Percentiles rank a stretch among this genome's conserved stretches.
phyloP scores from a whole-genome alignment of 2,113 vertebrate genomes.

The Neodon shergylaensis region DNA sequence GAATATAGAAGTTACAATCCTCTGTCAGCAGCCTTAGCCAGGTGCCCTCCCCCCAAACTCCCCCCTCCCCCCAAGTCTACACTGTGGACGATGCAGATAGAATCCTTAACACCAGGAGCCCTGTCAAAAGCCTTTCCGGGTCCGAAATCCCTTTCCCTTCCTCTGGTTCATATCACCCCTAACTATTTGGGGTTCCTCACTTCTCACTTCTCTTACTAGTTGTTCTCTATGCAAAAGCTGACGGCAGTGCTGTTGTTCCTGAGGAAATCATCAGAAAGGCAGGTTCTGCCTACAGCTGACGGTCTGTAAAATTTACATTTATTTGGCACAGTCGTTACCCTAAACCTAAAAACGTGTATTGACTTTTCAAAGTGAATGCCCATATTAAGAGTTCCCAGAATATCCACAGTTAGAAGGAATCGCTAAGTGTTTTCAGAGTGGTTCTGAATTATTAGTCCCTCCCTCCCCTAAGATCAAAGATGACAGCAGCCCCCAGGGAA shows the following conservation, averaged over 20 bases:
- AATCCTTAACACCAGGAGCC: not conserved
- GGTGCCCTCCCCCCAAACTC: not conserved
- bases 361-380: not conserved
- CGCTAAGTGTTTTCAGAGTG: not conserved
- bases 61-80: too few relatives aligned
- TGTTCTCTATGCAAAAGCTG: not conserved
- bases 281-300: not conserved
- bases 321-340: not conserved
- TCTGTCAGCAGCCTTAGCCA: not conserved
- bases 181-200: not conserved
- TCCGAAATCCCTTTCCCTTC: not conserved
- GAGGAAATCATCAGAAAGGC: not conserved
- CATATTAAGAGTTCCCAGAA: not conserved
- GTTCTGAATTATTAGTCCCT: not conserved
- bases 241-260: not conserved
- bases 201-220: not conserved
- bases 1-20: not conserved
- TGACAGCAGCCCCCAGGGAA: not conserved
- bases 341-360: not conserved
- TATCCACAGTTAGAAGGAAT: not conserved
- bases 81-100: not conserved
- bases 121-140: not conserved
- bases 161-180: not conserved
- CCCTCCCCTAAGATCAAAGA: not conserved
- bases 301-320: not conserved